Conservation (phyloP, 2,113 vertebrate genomes). For the Tyrannus savana region DNA sequence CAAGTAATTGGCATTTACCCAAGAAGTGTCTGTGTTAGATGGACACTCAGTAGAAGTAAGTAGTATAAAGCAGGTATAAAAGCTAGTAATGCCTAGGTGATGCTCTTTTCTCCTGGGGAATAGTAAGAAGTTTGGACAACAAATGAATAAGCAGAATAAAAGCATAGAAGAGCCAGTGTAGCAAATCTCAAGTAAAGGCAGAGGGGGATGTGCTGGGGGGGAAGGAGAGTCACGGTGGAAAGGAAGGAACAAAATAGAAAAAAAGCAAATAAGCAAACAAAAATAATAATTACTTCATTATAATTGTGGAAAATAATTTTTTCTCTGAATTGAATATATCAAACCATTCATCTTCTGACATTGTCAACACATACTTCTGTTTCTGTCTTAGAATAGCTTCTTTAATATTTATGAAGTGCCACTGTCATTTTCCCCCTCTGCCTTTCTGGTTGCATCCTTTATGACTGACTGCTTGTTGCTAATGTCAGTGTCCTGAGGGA, state of each 20-base stretch:
- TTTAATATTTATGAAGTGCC: constrained; percentile 23
- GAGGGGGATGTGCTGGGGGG: too few species aligned
- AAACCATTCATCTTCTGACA: neutral
- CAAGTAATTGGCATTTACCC: neutral
- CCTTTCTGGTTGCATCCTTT: neutral
- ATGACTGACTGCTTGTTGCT: constrained; percentile 38
- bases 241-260: neutral
- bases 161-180: neutral
- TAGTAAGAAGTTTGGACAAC: neutral
- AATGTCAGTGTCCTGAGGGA: constrained; percentile 16
- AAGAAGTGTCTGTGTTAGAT: neutral
- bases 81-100: neutral
- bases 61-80: neutral
- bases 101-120: neutral
- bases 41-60: neutral
- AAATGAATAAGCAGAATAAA: neutral
- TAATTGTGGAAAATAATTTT: neutral
- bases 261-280: neutral
- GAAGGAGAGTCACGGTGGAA: neutral
- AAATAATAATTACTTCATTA: neutral
- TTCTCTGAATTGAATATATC: neutral
- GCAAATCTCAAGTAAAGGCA: neutral
- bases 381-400: neutral
- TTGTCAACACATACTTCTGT: neutral
- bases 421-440: neutral